Evolutionary conservation across 2,888 invertebrate species (phyloP), one percentile per base, ranked within the genome.

Genomic region (Thereva nobilitata): DNA sequence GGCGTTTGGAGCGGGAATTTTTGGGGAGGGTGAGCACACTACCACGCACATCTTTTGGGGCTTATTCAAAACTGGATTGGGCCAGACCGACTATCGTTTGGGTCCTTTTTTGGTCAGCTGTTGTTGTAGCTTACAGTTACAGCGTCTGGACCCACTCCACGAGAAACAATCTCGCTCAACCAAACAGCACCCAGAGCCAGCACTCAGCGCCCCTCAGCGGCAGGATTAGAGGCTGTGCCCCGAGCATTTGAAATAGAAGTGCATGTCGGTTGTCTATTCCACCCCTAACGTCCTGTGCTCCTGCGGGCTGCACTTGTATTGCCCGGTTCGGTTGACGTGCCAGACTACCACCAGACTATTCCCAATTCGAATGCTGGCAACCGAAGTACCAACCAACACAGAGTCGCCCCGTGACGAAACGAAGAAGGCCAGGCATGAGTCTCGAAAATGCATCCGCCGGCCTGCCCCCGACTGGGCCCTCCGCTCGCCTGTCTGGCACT

Each of bases 291-390:
- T 34, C 52, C 35, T 52, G 45, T 34, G 8, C 8, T 9, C 6
- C 7, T 45, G 38, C 34, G 23, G 37, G 59, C 49, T 38, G 56
- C 44, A 10, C 47, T 47, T 12, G n/a, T 12, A 23, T 47, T 4
- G 10, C 59, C n/a, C 59, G 12, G 38, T 45, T 42, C 42, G 10
- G 47, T 37, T 47, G 12, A 38, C 41, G 10, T 38, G 12, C 47
- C 59, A 59, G 59, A 59, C 59, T 45, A 12, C 47, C 38, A 59
- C 38, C 47, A 59, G 59, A 52, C 52, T 47, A 52, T 23, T n/a
- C 10, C 10, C 12, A n/a, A 12, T 12, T 10, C 49, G 23, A 50
- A 12, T 12, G 12, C 4, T 12, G 12, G 47, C 47, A 47, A 9
- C 47, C 47, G 4, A n/a, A 47, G 47, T 5, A 47, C 10, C 47